Percentiles rank a stretch among this genome's conserved stretches.
These are phyloP conservation scores for Saccostrea echinata DNA, from an alignment of 1,140 invertebrate genomes.

Conservation along the genomic window DNA sequence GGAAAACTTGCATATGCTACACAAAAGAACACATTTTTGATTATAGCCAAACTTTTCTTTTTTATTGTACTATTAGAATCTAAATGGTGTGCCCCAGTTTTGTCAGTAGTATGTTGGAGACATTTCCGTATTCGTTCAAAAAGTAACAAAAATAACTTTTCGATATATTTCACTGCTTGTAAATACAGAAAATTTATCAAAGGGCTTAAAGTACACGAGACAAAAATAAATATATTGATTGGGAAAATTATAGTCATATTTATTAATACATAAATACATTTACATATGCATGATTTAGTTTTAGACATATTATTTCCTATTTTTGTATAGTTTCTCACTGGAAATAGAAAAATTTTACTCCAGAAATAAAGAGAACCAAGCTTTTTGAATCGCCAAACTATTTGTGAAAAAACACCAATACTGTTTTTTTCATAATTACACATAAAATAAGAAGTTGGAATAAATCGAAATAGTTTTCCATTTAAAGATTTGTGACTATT, in stretches of 20 bases:
- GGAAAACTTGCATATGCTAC: too few relatives aligned
- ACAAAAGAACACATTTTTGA: too few relatives aligned
- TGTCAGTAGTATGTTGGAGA: too few relatives aligned
- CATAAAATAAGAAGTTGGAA: too few relatives aligned
- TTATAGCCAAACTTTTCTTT: too few relatives aligned
- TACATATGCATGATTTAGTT: neutral
- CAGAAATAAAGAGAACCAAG: neutral
- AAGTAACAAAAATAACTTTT: neutral
- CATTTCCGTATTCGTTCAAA: neutral
- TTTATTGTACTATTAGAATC: too few relatives aligned
- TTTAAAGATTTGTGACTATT: too few relatives aligned
- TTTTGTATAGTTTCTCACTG: neutral
- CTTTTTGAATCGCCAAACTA: too few relatives aligned
- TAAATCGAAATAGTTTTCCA: too few relatives aligned
- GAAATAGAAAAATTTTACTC: neutral
- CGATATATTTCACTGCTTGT: neutral
- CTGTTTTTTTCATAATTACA: too few relatives aligned
- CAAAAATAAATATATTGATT: neutral
- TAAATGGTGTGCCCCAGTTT: neutral
- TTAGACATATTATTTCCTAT: too few relatives aligned
- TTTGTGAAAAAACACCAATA: too few relatives aligned
- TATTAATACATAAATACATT: neutral
- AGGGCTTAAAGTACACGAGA: neutral
- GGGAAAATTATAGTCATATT: neutral
- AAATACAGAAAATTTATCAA: neutral